Percentiles rank a stretch among this genome's conserved stretches.
These are phyloP conservation scores for Plagodis dolabraria DNA, from an alignment of 2,888 invertebrate species.

Conservation along the genomic window DNA sequence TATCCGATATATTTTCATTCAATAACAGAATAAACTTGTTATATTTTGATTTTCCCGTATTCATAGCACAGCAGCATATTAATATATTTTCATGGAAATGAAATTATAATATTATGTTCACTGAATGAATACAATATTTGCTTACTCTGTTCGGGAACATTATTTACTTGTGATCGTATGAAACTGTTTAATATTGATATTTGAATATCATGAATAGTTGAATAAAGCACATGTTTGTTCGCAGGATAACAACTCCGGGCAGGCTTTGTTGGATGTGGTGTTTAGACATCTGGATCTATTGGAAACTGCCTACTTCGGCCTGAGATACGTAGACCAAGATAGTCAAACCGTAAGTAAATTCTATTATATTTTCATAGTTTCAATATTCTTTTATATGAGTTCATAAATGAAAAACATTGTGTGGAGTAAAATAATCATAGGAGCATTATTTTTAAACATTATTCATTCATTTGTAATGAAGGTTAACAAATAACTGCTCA, in stretches of 20 bases:
- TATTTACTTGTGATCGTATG: slow-evolving; percentile 10
- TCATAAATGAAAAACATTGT: too few species aligned
- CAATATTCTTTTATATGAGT: background rate
- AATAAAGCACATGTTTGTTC: slow-evolving; percentile 36
- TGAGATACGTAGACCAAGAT: slow-evolving; percentile 95
- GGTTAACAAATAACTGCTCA: too few species aligned
- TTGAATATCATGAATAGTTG: slow-evolving; percentile 12
- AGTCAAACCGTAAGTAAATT: slow-evolving; percentile 93
- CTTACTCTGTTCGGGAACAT: background rate
- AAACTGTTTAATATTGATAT: slow-evolving; percentile 15
- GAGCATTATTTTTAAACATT: too few species aligned
- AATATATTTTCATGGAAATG: slow-evolving; percentile 15
- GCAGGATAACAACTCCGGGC: slow-evolving; percentile 95
- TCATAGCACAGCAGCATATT: slow-evolving; percentile 5
- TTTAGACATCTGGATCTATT: slow-evolving; percentile 96
- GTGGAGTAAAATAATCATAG: too few species aligned
- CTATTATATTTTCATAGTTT: slow-evolving; percentile 10
- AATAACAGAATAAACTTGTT: slow-evolving; percentile 7
- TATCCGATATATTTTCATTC: slow-evolving; percentile 4
- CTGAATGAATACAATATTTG: slow-evolving; percentile 9
- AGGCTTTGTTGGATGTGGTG: slow-evolving; percentile 95
- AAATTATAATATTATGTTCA: slow-evolving; percentile 15
- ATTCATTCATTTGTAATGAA: too few species aligned
- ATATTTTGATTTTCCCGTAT: slow-evolving; percentile 10
- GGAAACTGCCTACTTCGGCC: slow-evolving; percentile 98